Conservation (phyloP, 2,797 vertebrate species). For the Lycodopsis pacificus region DNA sequence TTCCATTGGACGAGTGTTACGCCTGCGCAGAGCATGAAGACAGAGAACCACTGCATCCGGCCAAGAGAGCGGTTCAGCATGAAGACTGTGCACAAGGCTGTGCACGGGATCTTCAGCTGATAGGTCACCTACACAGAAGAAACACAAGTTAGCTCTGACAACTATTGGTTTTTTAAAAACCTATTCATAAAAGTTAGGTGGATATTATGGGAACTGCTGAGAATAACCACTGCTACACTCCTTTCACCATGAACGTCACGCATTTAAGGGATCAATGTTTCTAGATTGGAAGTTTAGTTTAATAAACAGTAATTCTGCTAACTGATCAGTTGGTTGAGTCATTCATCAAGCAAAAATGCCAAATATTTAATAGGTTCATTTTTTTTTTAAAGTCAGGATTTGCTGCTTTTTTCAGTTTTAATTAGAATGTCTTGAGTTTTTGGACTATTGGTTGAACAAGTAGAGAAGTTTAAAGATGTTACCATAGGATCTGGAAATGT, state of each 20-base stretch:
- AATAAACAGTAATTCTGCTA: background rate
- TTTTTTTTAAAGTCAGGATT: background rate
- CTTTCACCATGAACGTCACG: background rate
- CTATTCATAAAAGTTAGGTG: background rate
- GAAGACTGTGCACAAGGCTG: conserved; percentile 94
- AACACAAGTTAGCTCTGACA: background rate
- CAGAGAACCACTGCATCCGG: conserved; percentile 94
- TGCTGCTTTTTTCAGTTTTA: background rate
- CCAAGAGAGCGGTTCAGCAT: conserved; percentile 94
- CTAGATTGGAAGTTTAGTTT: background rate
- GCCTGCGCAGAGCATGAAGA: conserved; percentile 94
- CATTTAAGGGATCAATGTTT: background rate
- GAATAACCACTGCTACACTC: background rate
- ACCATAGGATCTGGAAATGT: background rate
- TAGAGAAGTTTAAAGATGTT: background rate
- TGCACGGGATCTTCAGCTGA: conserved; percentile 98
- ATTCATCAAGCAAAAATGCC: background rate
- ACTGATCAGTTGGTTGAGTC: background rate
- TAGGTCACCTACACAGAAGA: conserved; percentile 91
- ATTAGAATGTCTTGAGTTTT: background rate
- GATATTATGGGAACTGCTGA: background rate
- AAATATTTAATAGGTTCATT: background rate
- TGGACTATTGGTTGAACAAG: background rate
- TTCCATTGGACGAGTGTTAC: conserved; percentile 96
- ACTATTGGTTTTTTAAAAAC: background rate